Evolutionary conservation across 2,888 invertebrate genomes (phyloP).

Genomic region (Fragum fragum): DNA sequence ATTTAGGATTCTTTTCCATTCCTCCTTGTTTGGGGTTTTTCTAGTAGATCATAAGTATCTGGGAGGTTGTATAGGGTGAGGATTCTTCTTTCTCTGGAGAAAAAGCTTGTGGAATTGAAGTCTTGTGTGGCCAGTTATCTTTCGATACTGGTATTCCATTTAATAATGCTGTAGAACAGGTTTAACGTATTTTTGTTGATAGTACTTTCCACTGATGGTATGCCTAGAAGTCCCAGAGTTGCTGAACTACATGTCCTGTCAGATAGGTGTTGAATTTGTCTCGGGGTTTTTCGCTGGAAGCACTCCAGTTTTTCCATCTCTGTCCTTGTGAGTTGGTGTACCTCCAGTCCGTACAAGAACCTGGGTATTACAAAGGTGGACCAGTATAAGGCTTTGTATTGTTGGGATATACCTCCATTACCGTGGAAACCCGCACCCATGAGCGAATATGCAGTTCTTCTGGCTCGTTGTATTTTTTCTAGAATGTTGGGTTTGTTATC

Average conservation of each 20-base stretch:
- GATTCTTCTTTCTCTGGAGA: too few relatives aligned
- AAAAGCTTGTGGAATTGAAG: too few relatives aligned
- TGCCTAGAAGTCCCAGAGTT: neutral
- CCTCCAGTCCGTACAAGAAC: neutral
- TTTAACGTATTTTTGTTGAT: neutral
- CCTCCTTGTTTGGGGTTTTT: too few relatives aligned
- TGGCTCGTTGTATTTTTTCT: too few relatives aligned
- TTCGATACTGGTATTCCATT: neutral
- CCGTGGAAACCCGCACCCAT: too few relatives aligned
- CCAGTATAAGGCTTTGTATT: neutral
- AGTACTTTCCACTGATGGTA: neutral
- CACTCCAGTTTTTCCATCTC: neutral
- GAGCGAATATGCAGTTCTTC: too few relatives aligned
- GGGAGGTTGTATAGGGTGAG: too few relatives aligned
- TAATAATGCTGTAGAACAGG: neutral
- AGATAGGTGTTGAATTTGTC: neutral
- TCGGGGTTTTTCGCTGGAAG: neutral
- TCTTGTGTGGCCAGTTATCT: too few relatives aligned
- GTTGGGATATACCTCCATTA: neutral
- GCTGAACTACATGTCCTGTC: neutral
- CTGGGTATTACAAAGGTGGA: neutral
- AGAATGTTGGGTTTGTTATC: too few relatives aligned
- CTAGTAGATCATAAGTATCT: too few relatives aligned
- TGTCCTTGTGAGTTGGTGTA: neutral
- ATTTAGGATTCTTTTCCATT: too few relatives aligned